Conservation (phyloP, 2,797 vertebrate species). For the Paratrypauchen microcephalus region DNA sequence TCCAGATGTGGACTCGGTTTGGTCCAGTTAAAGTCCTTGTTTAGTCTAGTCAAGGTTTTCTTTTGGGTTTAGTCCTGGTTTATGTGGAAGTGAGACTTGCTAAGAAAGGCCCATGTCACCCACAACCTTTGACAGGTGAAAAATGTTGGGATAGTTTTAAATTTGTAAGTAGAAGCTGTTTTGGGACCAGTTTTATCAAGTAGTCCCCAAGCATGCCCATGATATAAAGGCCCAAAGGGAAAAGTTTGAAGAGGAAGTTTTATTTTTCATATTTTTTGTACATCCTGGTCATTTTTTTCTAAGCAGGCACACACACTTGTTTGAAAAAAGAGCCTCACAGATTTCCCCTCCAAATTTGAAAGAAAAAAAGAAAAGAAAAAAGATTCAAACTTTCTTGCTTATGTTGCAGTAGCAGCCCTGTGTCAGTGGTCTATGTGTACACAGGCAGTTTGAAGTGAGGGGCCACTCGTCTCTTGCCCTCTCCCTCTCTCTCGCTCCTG, state of each 20-base stretch:
- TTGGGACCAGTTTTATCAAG: background rate
- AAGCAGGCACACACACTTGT: constrained; percentile 11
- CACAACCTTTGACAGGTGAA: background rate
- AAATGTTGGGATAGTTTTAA: background rate
- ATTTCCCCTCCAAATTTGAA: constrained; percentile 19
- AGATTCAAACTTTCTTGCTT: constrained; percentile 51
- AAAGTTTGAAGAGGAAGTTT: background rate
- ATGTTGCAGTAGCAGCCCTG: constrained; percentile 56
- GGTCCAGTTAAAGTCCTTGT: no score
- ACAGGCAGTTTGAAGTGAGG: constrained; percentile 63
- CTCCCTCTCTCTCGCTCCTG: constrained; percentile 34
- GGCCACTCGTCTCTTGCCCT: constrained; percentile 51
- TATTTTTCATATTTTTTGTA: background rate
- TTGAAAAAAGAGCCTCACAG: constrained; percentile 10
- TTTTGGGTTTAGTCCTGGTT: no score
- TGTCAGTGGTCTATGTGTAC: constrained; percentile 64
- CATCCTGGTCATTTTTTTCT: background rate
- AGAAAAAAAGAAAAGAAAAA: constrained; percentile 18
- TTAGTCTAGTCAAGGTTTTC: no score
- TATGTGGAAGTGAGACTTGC: no score
- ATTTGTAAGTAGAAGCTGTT: background rate
- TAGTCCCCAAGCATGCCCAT: background rate
- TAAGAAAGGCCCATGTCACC: background rate
- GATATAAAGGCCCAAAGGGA: background rate
- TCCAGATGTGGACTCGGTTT: no score